phyloP scores from a whole-genome alignment of 2,113 vertebrate genomes.

The Trochalopteron elliotii region DNA sequence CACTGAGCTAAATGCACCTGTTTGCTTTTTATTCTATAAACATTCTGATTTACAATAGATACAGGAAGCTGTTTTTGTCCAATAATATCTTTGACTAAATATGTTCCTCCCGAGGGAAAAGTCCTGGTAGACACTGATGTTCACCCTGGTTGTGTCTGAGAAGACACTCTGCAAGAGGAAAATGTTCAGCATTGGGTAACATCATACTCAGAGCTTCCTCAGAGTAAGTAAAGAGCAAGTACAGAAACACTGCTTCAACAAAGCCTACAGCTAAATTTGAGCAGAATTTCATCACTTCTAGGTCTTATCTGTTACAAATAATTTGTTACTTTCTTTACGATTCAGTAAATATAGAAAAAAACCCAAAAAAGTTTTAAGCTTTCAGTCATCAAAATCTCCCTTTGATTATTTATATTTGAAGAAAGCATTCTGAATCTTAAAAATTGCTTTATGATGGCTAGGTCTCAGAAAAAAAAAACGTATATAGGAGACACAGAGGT shows the following conservation, averaged over 20 bases:
- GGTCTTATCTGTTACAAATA: not conserved
- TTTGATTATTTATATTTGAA: slow-evolving; percentile 3
- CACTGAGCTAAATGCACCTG: not conserved
- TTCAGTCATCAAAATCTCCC: not conserved
- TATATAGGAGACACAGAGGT: not conserved
- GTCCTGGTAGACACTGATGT: not conserved
- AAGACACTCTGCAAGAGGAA: not conserved
- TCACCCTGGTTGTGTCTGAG: not conserved
- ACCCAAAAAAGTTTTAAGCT: not conserved
- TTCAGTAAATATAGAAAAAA: not conserved
- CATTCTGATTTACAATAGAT: not conserved
- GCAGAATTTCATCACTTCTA: not conserved
- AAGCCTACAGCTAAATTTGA: not conserved
- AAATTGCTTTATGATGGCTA: not conserved
- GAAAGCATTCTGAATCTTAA: not conserved
- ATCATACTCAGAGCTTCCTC: fast-evolving
- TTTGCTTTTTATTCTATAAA: not conserved
- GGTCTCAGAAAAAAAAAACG: not conserved
- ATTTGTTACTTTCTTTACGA: not conserved
- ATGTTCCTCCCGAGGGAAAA: not conserved
- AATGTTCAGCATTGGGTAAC: not conserved
- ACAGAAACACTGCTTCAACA: not conserved
- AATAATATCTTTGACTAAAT: not conserved
- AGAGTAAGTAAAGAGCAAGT: not conserved
- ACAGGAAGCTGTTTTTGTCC: not conserved